Conservation (phyloP, 2,888 invertebrate species). For the Perdita meconis region DNA sequence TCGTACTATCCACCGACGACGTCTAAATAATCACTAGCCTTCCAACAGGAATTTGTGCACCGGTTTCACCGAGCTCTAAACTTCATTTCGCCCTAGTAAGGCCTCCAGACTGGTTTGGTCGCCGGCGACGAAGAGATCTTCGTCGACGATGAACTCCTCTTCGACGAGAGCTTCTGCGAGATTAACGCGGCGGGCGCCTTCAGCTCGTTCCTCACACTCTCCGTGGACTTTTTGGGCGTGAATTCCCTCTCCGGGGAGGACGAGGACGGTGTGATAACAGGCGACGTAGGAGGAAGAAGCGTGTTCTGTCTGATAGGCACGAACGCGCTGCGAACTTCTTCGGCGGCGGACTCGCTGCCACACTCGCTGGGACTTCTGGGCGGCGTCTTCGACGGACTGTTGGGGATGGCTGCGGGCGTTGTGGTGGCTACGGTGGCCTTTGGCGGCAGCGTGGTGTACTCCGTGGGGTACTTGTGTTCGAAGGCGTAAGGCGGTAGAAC, state of each 20-base stretch:
- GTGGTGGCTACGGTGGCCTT: conserved; percentile 63
- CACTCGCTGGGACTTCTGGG: conserved; percentile 80
- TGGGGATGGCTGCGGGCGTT: conserved; percentile 57
- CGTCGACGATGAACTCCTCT: conserved; percentile 78
- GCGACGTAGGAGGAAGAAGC: conserved; percentile 65
- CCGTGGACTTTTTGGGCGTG: conserved; percentile 65
- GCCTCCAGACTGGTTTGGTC: conserved; percentile 81
- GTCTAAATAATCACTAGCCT: conserved; percentile 77
- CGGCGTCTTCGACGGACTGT: conserved; percentile 75
- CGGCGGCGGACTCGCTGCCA: conserved; percentile 79
- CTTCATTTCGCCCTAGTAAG: conserved; percentile 73
- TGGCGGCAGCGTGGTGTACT: conserved; percentile 72
- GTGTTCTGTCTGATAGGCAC: conserved; percentile 78
- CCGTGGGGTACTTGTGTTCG: conserved; percentile 77
- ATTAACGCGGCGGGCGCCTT: conserved; percentile 79
- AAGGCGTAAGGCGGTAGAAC: conserved; percentile 77
- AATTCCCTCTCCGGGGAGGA: conserved; percentile 73
- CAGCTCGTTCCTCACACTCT: conserved; percentile 76
- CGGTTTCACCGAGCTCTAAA: background rate
- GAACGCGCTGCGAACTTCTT: conserved; percentile 82
- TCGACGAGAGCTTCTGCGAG: conserved; percentile 71
- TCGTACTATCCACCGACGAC: conserved; percentile 6
- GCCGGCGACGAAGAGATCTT: conserved; percentile 76
- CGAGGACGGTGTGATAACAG: conserved; percentile 61
- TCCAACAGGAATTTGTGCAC: conserved; percentile 60